A percentile compares a stretch with the other conserved stretches of the same genome.
phyloP scores from a whole-genome alignment of 2,888 invertebrate genomes.

The Agriopis aurantiaria region DNA sequence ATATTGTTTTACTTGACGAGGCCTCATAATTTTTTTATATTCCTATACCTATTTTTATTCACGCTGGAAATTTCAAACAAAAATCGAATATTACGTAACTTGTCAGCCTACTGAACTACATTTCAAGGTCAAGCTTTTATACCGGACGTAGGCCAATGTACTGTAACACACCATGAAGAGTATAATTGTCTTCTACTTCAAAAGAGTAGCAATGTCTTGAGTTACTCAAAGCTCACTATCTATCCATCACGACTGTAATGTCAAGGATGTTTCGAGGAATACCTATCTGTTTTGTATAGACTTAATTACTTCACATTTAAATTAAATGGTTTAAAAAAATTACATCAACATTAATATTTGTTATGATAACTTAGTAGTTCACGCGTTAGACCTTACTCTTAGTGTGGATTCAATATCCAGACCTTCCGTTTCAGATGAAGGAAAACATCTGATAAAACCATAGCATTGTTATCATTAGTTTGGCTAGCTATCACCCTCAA shows the following conservation, averaged over 20 bases:
- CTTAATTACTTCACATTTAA: neutral
- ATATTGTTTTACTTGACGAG: too few species aligned
- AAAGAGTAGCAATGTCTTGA: constrained; percentile 4
- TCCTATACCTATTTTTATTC: neutral
- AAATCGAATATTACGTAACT: neutral
- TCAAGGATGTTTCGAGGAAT: neutral
- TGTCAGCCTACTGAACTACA: neutral
- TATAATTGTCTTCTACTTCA: constrained; percentile 5
- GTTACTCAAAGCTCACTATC: neutral
- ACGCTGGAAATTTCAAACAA: neutral
- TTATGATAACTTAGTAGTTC: too few species aligned
- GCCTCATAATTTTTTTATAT: too few species aligned
- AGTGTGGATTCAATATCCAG: too few species aligned
- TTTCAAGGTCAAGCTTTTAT: constrained; percentile 19
- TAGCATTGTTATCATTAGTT: too few species aligned
- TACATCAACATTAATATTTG: too few species aligned
- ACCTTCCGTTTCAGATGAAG: too few species aligned
- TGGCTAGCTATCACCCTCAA: too few species aligned
- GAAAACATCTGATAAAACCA: too few species aligned
- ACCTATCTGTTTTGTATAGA: too few species aligned
- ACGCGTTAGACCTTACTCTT: too few species aligned
- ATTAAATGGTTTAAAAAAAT: too few species aligned
- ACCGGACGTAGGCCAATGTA: constrained; percentile 17
- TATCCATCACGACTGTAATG: neutral
- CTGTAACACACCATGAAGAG: constrained; percentile 16